phyloP scores from a whole-genome alignment of 2,888 invertebrate genomes.

The Acanthopleura granulata region DNA sequence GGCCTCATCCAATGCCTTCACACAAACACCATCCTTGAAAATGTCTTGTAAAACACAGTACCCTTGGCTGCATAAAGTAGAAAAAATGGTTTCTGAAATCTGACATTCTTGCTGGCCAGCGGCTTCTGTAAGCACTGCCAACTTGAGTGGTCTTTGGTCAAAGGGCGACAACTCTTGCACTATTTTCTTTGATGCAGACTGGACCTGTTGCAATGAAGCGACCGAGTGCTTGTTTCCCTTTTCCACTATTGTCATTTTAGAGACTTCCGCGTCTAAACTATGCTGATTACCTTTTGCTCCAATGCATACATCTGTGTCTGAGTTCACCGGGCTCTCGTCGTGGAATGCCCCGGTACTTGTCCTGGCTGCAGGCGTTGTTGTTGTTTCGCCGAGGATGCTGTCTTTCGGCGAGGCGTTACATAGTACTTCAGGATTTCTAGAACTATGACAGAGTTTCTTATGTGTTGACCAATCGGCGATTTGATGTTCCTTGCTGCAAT shows the following conservation, averaged over 20 bases:
- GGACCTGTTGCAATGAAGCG: background rate
- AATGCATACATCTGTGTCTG: too few relatives aligned
- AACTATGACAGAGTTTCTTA: constrained; percentile 28
- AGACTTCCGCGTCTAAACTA: too few relatives aligned
- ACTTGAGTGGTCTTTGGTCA: constrained; percentile 30
- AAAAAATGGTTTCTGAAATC: constrained; percentile 29
- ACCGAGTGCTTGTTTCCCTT: too few relatives aligned
- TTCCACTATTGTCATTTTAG: too few relatives aligned
- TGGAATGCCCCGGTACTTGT: background rate
- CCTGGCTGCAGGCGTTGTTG: constrained; percentile 1
- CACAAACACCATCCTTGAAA: constrained; percentile 28
- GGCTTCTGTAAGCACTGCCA: constrained; percentile 21
- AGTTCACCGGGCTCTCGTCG: constrained; percentile 1
- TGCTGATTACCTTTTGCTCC: too few relatives aligned
- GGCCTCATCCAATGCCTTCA: constrained; percentile 32
- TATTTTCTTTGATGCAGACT: background rate
- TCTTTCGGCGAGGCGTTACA: too few relatives aligned
- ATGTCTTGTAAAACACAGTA: constrained; percentile 37
- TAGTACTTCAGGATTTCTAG: background rate
- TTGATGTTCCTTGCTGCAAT: constrained; percentile 41
- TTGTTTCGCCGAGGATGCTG: background rate
- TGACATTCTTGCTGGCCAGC: constrained; percentile 7
- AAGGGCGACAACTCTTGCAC: constrained; percentile 29
- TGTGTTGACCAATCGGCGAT: constrained; percentile 37
- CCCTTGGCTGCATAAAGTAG: constrained; percentile 28